Evolutionary conservation across 2,797 vertebrate genomes (phyloP), one percentile per base, ranked within the genome.

Genomic region (Sebastes itinus): DNA sequence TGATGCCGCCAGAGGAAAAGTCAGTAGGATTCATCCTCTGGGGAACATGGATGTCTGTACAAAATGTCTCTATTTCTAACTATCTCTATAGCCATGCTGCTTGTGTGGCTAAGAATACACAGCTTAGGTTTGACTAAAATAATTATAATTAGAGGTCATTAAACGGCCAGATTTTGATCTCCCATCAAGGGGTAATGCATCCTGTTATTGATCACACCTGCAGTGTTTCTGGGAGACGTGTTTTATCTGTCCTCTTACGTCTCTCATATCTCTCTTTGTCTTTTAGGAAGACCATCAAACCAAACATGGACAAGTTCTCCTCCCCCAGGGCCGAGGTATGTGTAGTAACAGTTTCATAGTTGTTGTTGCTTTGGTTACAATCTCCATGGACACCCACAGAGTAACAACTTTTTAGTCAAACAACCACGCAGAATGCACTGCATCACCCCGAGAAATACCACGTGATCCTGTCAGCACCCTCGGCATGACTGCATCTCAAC

Each of bases 251-350:
- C 6, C 0, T 16, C 65, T 46, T 49, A 20, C 77, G 5, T 56
- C 54, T 58, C 25, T 58, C 38, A 42, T 58, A 27, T 58, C 55
- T 18, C 8, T 23, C 35, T 70, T 52, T 84, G 35, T 76, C 59
- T 82, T 82, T 42, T 80, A 96, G 96, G 84, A 96, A 96, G 84
- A 91, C 78, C 1, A 77, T 91, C 33, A 94, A 96, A 88, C 88
- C 94, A 55, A 96, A 94, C 87, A 92, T 83, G 75, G 95, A 96
- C 85, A 87, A 95, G 16, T 94, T 96, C 79, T 95, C 95, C 59
- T 94, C 95, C 49, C 96, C 96, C 62, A 93, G 96, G 86, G 96
- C 95, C 4, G 96, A 96, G 95, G 96, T 96, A 89, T 20, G 72
- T 86, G 65, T 38, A 66, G 38, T 62, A 59, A 16, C 49, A 23